A percentile compares a stretch with the other conserved stretches of the same genome.
phyloP scores from a whole-genome alignment of 2,888 invertebrate species.

The Drosophila dives region DNA sequence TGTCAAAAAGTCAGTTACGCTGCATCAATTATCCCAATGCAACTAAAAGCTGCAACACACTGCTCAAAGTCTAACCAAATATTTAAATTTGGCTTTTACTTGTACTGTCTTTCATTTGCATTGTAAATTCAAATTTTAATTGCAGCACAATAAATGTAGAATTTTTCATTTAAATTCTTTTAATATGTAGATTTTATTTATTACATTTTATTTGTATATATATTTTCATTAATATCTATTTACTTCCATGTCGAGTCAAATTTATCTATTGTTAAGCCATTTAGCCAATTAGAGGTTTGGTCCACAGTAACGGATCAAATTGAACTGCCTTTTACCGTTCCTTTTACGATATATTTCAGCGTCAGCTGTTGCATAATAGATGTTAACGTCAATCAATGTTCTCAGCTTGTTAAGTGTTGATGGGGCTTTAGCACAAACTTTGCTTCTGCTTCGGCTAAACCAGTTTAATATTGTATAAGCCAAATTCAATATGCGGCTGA shows the following conservation, averaged over 20 bases:
- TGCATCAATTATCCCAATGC: conserved; percentile 18
- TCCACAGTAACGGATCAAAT: background rate
- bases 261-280: background rate
- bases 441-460: background rate
- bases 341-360: background rate
- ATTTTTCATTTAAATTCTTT: background rate
- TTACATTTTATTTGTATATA: background rate
- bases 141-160: no score
- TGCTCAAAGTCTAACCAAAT: background rate
- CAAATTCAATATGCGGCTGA: background rate
- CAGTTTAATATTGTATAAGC: conserved; percentile 15
- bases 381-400: conserved; percentile 12
- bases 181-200: background rate
- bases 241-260: background rate
- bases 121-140: background rate
- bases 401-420: conserved; percentile 25
- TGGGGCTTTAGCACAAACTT: background rate
- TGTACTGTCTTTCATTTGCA: background rate
- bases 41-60: background rate
- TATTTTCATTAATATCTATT: no score
- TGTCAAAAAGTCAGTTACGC: conserved; percentile 33
- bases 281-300: background rate
- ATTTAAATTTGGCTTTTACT: conserved; percentile 9
- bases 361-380: conserved; percentile 17
- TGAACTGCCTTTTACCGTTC: background rate